Conservation (phyloP, 2,797 vertebrate genomes). For the Peromyscus eremicus region DNA sequence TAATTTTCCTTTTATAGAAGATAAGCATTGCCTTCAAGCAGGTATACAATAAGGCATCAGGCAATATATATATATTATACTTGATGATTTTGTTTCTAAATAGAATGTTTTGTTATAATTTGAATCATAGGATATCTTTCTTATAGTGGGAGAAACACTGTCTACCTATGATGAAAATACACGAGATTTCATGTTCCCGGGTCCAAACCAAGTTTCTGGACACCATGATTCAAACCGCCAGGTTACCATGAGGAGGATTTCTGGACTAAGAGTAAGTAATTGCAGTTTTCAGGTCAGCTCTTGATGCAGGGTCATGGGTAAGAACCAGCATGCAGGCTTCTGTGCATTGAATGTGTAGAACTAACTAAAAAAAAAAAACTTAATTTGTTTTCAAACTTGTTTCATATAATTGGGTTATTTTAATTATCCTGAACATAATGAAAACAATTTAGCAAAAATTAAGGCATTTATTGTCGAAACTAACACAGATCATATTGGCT, state of each 20-base stretch:
- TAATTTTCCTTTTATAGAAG: conserved; percentile 66
- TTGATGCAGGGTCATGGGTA: not conserved
- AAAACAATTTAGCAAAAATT: conserved; percentile 39
- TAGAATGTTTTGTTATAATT: conserved; percentile 80
- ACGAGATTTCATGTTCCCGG: conserved; percentile 95
- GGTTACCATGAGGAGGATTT: conserved; percentile 93
- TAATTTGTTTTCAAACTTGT: conserved; percentile 48
- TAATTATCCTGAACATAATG: conserved; percentile 28
- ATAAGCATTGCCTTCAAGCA: conserved; percentile 41
- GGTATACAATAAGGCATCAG: conserved; percentile 63
- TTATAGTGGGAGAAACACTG: conserved; percentile 93
- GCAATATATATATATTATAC: conserved; percentile 45
- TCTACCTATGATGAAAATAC: conserved; percentile 93
- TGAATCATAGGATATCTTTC: conserved; percentile 82
- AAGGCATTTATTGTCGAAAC: not conserved
- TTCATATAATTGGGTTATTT: conserved; percentile 3
- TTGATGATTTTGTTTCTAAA: conserved; percentile 79
- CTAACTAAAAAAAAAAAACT: not conserved
- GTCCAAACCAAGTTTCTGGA: conserved; percentile 88
- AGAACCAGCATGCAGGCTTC: not conserved
- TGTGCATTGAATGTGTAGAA: conserved; percentile 8
- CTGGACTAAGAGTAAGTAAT: conserved; percentile 92
- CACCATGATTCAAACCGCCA: conserved; percentile 91
- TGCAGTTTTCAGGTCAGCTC: not conserved
- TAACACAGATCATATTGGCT: not conserved